Conservation (phyloP, 1,140 invertebrate species). For the Hydropsyche tenuis region DNA sequence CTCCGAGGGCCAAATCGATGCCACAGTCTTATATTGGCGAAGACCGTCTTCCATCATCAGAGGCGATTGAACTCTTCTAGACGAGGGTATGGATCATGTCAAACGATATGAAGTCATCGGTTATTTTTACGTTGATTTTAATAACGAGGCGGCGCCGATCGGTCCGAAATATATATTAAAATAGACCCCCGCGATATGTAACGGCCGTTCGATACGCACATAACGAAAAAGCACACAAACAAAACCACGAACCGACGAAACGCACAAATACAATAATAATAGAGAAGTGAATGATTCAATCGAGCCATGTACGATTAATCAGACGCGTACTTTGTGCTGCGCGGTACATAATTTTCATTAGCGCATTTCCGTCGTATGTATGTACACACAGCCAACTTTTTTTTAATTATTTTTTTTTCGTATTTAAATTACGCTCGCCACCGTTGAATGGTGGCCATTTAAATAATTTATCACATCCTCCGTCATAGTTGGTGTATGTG, state of each 20-base stretch:
- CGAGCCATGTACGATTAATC: background rate
- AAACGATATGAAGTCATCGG: conserved; percentile 32
- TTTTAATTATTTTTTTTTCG: conserved; percentile 2
- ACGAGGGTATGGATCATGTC: conserved; percentile 28
- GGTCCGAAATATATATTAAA: conserved; percentile 25
- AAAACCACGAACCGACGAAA: background rate
- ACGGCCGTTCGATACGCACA: background rate
- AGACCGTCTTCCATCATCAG: background rate
- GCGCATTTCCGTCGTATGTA: conserved; percentile 12
- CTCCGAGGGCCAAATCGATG: too few relatives aligned
- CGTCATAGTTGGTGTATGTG: conserved; percentile 7
- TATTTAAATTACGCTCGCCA: conserved; percentile 16
- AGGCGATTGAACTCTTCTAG: conserved; percentile 17
- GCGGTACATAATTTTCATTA: conserved; percentile 4
- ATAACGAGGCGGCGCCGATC: conserved; percentile 26
- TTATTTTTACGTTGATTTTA: conserved; percentile 33
- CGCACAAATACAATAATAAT: too few relatives aligned
- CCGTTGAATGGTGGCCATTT: conserved; percentile 12
- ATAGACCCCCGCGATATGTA: conserved; percentile 22
- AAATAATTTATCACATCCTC: conserved; percentile 29
- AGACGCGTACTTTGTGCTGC: background rate
- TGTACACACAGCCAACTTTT: background rate
- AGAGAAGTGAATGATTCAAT: background rate
- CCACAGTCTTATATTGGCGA: background rate
- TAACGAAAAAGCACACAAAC: background rate